Base-by-base conservation (phyloP, 2,888 invertebrate genomes). In the Anagyrus pseudococci region DNA sequence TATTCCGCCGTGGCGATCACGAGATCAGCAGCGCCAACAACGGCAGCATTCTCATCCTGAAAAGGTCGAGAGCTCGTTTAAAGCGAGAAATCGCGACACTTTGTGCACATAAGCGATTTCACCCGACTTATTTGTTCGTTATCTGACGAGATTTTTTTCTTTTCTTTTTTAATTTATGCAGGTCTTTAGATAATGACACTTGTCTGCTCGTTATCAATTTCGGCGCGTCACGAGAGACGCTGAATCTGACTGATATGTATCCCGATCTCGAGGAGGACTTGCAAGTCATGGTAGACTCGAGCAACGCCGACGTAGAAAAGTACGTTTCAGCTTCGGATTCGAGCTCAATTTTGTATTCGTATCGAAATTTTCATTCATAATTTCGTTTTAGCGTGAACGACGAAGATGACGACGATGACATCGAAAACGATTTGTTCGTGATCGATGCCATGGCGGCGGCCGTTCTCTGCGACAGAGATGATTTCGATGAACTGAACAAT, bases 31-130 rank as follows among this genome's bases (percentile, higher is more conserved):
- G 66, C 25, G 40, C 72, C 2, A 76, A 77, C 61, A 57, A 73
- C 40, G 67, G 73, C 46, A 64, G 55, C 1, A 61, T 77, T 19
- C 66, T 77, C 17, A 56, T 75, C 20, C 53, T 77, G 10, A 74
- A 68, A 68, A 74, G 77, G 77, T 77, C 15, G n/a, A n/a, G n/a
- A n/a, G n/a, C n/a, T n/a, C 17, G 50, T 64, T n/a, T n/a, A n/a
- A n/a, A n/a, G n/a, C n/a, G n/a, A n/a, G n/a, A n/a, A n/a, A n/a
- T n/a, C n/a, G n/a, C n/a, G n/a, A n/a, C n/a, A n/a, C n/a, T n/a
- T 37, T 23, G 2, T 43, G 1, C 10, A 10, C 17, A 6, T 55
- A n/a, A n/a, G n/a, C n/a, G n/a, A n/a, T n/a, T n/a, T n/a, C n/a
- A n/a, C n/a, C n/a, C n/a, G n/a, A n/a, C n/a, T 40, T 43, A n/a